Evolutionary conservation across 2,113 vertebrate species (phyloP), one percentile per base, ranked within the genome.

Genomic region (Asarcornis scutulata): DNA sequence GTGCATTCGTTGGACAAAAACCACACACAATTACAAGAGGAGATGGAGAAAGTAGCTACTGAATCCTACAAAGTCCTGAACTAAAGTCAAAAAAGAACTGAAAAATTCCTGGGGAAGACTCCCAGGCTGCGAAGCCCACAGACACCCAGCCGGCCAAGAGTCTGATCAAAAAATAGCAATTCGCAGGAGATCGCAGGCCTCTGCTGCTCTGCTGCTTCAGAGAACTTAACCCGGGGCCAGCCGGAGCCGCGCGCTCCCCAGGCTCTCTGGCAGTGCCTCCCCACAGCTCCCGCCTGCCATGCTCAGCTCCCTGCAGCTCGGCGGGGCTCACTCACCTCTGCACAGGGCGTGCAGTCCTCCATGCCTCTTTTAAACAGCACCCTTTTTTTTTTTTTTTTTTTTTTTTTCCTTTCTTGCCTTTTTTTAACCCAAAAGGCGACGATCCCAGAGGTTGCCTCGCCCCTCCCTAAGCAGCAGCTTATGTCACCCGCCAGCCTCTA

Each of bases 251-350:
- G 1, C 6, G 6, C 16, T 60, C 62, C 42, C 78, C 84, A 83
- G 10, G 67, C 52, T 77, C 7, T 6, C 44, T 7, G 56, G 46
- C 8, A 9, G 34, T 52, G n/a, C 73, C 58, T 52, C 42, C 36
- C 46, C 63, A 38, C 58, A 18, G 48, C 63, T 95, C 67, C 89
- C 50, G 23, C 50, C 50, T 52, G 50, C 50, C 50, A 26, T 13
- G 50, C 60, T 63, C 23, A 16, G 25, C 60, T 38, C 60, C 60
- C 34, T 58, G 93, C 86, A 95, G 81, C 91, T 97, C 60, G 8
- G 81, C 3, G 72, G 84, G 71, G 63, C 56, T 95, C 91, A 95
- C 97, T 97, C 97, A 97, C 96, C 96, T 96, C 93, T 86, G 92
- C 86, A 86, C 83, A n/a, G 73, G 87, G 78, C 31, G 0, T 64